Percentiles rank a stretch among this genome's conserved stretches.
Evolutionary conservation across 2,113 vertebrate species (phyloP).

Genomic region (Setophaga coronata): DNA sequence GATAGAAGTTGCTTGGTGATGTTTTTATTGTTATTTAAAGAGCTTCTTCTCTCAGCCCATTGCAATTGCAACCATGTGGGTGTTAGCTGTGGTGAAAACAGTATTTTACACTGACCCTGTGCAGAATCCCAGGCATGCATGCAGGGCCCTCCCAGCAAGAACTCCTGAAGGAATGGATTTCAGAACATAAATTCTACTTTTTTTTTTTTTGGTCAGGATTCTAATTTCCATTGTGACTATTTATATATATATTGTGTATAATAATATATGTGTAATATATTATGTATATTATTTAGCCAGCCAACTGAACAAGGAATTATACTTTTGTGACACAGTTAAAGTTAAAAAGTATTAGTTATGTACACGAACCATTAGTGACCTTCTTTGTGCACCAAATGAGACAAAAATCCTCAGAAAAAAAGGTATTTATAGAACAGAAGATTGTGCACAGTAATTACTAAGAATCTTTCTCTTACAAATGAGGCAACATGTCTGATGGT

Average conservation of each 20-base stretch:
- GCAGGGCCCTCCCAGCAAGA: background rate
- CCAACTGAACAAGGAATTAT: background rate
- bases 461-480: background rate
- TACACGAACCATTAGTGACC: background rate
- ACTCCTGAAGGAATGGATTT: background rate
- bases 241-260: background rate
- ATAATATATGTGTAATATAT: background rate
- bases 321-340: background rate
- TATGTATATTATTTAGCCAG: background rate
- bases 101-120: background rate
- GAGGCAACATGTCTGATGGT: fast-evolving
- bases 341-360: fast-evolving
- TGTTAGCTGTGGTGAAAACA: background rate
- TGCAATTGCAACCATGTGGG: background rate
- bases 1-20: background rate
- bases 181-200: background rate
- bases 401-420: background rate
- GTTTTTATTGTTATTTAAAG: background rate
- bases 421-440: background rate
- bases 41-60: background rate
- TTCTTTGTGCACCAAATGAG: background rate
- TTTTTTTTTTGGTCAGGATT: background rate
- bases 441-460: background rate
- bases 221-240: background rate
- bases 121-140: background rate